Conservation (phyloP, 2,797 vertebrate species). For the Fratercula arctica region DNA sequence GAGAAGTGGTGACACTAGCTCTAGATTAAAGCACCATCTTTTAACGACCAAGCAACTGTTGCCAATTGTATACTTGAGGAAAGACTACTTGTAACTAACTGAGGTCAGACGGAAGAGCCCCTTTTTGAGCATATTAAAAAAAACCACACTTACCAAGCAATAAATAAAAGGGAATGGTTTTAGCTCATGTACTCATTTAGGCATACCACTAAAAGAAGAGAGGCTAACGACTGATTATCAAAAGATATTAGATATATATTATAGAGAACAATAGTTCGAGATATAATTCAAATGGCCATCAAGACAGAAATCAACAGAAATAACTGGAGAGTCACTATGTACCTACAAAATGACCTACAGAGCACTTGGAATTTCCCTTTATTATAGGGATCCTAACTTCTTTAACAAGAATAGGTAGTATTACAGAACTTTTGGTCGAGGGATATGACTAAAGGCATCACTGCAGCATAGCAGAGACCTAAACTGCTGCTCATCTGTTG, state of each 20-base stretch:
- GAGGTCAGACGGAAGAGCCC: background rate
- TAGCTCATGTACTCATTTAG: background rate
- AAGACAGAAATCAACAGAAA: background rate
- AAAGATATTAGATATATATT: background rate
- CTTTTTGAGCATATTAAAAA: background rate
- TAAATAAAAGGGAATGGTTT: background rate
- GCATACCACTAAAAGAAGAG: background rate
- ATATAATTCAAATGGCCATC: background rate
- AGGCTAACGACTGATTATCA: background rate
- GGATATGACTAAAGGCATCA: background rate
- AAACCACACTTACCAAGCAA: background rate
- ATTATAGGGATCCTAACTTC: background rate
- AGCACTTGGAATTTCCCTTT: constrained; percentile 9
- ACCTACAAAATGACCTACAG: constrained; percentile 29
- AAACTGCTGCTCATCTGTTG: background rate
- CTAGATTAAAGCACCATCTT: background rate
- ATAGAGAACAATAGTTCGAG: background rate
- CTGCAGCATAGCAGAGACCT: background rate
- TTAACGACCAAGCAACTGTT: background rate
- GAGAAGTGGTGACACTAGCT: background rate
- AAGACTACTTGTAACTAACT: background rate
- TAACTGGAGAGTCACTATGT: constrained; percentile 31
- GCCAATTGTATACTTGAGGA: background rate
- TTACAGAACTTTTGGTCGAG: background rate
- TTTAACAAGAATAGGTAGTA: background rate